Evolutionary conservation across 2,888 invertebrate genomes (phyloP).

Genomic region (Bedellia somnulentella): DNA sequence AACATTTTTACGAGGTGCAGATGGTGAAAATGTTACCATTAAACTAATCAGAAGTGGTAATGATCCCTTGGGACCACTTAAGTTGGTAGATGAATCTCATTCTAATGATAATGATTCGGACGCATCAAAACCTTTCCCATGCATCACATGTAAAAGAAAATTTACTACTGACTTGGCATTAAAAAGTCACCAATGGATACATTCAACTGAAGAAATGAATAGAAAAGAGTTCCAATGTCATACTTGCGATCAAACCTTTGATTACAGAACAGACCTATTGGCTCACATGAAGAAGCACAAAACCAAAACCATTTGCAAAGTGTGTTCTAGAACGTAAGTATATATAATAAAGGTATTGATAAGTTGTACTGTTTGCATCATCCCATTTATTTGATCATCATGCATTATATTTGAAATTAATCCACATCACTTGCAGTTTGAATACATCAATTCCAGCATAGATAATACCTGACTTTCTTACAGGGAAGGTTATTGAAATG

Average conservation of each 20-base stretch:
- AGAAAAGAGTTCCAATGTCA: conserved; percentile 44
- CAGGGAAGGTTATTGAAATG: no score
- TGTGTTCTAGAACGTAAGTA: conserved; percentile 70
- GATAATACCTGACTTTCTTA: no score
- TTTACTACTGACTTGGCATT: conserved; percentile 62
- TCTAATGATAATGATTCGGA: conserved; percentile 13
- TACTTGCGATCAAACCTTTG: conserved; percentile 64
- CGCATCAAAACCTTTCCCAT: conserved; percentile 50
- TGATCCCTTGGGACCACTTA: conserved; percentile 3
- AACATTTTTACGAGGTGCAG: conserved; percentile 20
- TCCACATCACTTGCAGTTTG: no score
- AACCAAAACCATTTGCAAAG: conserved; percentile 64
- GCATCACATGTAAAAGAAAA: conserved; percentile 54
- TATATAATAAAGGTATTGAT: no score
- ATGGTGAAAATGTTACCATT: conserved; percentile 24
- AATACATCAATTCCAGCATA: no score
- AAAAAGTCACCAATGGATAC: conserved; percentile 65
- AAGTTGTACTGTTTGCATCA: no score
- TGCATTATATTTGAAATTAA: no score
- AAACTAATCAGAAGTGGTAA: conserved; percentile 28
- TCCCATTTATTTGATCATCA: no score
- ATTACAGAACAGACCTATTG: conserved; percentile 65
- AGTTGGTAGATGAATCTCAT: conserved; percentile 7
- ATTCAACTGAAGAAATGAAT: conserved; percentile 29
- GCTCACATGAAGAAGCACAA: conserved; percentile 66